Evolutionary conservation across 64 coral and sea anemone species (phyloP), one percentile per base, ranked within the genome.

Genomic region (Exaiptasia diaphana): DNA sequence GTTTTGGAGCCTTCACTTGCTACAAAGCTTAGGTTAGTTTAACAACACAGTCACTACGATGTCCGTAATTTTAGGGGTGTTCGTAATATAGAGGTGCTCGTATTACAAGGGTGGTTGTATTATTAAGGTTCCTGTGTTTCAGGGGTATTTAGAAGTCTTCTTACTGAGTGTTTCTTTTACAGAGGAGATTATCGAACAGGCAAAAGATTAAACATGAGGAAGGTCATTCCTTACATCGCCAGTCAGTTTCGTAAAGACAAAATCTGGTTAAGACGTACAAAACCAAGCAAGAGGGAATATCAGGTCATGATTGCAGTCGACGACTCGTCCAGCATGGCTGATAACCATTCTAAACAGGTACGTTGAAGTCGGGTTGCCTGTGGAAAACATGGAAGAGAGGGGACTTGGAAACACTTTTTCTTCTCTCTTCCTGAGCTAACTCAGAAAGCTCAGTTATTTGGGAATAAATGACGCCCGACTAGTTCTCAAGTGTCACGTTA

Each of bases 301-400:
- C 94, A 92, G 29, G 90, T 97, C 21, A 92, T 97, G 88, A 44
- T 97, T 22, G 94, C 94, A 30, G 88, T 97, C 22, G 94, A 97
- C 52, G 94, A 97, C 45, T 97, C 94, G 13, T 97, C 94, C 35
- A 97, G 94, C 43, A 97, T 97, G 94, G 85, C 85, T 17, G 94
- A 97, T 41, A 97, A 97, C 24, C 89, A 92, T 55, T 97, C 94
- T 12, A 97, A 97, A 92, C 94, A 97, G 94, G 94, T 96, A 57
- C 30, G 15, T 33, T 7, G 41, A 53, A 25, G 20, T 50, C 22
- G 37, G 41, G 28, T 34, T 2, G 9, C 23, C 0, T 10, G 10
- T 6, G 23, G 31, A 4, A 64, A 36, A 26, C 0, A 31, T 5
- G 22, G 41, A 48, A 41, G 12, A 8, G 5, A 54, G 45, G 2